These are phyloP conservation scores for Calliphora vicina DNA, from an alignment of 1,140 invertebrate species.

Conservation along the genomic window DNA sequence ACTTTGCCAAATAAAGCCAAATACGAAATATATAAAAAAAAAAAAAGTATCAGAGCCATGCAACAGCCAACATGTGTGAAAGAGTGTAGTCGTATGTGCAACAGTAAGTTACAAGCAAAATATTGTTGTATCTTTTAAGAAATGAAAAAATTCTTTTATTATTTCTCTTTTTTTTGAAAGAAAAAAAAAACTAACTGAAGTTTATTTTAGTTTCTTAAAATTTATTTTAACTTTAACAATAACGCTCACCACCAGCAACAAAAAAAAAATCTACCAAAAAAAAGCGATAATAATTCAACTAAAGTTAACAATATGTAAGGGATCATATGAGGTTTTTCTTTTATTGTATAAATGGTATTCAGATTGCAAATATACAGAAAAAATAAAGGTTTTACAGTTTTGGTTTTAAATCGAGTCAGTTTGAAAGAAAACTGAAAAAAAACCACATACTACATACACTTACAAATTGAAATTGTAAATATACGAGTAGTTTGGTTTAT, in stretches of 20 bases:
- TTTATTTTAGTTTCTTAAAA: background rate
- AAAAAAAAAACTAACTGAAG: no score
- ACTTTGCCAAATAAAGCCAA: constrained; percentile 26
- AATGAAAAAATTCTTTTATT: background rate
- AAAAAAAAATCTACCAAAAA: background rate
- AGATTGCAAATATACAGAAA: background rate
- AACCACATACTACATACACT: background rate
- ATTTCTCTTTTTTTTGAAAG: no score
- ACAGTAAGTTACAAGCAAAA: background rate
- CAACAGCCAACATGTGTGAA: background rate
- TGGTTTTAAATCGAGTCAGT: background rate
- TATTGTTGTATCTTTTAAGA: background rate
- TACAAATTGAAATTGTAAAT: constrained; percentile 10
- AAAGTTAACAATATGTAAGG: constrained; percentile 14
- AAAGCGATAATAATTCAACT: constrained; percentile 10
- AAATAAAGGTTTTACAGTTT: constrained; percentile 10
- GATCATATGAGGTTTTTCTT: constrained; percentile 3
- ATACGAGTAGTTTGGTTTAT: background rate
- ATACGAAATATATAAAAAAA: no score
- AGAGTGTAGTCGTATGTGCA: no score
- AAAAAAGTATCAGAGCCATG: background rate
- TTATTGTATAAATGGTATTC: background rate
- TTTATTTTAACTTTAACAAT: constrained; percentile 10
- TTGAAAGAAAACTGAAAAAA: background rate
- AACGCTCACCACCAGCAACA: background rate